Conservation (phyloP, 1,140 invertebrate species). For the Drosophila melanogaster region DNA sequence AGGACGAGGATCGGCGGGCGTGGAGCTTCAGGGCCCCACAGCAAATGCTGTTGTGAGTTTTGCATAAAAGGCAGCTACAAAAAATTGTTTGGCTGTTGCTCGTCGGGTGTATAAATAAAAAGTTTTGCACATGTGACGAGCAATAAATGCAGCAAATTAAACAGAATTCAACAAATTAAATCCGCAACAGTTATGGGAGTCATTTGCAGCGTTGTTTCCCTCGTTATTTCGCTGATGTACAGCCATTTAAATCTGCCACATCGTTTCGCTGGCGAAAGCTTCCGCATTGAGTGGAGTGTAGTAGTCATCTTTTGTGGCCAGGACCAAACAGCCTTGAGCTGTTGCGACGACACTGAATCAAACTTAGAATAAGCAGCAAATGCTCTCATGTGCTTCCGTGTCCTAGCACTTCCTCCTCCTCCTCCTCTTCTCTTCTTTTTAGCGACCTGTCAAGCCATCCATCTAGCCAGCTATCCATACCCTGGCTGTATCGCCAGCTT, state of each 20-base stretch:
- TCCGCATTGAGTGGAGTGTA: constrained; percentile 45
- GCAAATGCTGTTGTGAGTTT: constrained; percentile 31
- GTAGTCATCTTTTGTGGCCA: constrained; percentile 23
- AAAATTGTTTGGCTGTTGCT: constrained; percentile 29
- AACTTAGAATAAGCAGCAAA: constrained; percentile 64
- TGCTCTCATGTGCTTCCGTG: constrained; percentile 62
- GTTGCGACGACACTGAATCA: constrained; percentile 55
- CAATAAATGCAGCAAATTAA: constrained; percentile 70
- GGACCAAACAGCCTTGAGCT: constrained; percentile 33
- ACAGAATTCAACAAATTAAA: constrained; percentile 72
- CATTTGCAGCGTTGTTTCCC: constrained; percentile 22
- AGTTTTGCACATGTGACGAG: constrained; percentile 50
- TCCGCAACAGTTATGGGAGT: constrained; percentile 22
- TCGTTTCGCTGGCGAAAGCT: constrained; percentile 28
- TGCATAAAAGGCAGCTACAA: constrained; percentile 38
- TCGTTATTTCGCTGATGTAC: constrained; percentile 11
- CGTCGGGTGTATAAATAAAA: constrained; percentile 40
- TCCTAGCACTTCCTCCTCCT: constrained; percentile 9
- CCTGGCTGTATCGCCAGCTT: constrained; percentile 6
- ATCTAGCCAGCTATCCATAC: constrained; percentile 14
- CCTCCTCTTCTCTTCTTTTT: constrained; percentile 1
- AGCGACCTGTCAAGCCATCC: constrained; percentile 23
- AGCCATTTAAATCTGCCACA: constrained; percentile 30
- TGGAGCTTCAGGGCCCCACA: constrained; percentile 2
- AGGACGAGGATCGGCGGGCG: too few species aligned